Evolutionary conservation across 1,140 invertebrate genomes (phyloP).

Genomic region (Ceratina japonica): DNA sequence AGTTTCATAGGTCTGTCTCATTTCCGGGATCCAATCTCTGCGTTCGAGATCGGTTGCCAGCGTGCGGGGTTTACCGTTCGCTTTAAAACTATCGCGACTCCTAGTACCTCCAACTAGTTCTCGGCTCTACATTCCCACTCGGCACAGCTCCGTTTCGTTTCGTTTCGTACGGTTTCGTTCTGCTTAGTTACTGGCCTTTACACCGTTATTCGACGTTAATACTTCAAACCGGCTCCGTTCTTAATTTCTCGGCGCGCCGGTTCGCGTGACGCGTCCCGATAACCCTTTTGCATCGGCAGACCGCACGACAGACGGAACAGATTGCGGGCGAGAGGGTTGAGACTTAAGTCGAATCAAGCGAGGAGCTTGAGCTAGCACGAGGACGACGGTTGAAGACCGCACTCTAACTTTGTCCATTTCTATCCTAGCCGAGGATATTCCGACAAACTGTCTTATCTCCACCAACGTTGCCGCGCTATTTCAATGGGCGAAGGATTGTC

Average conservation of each 20-base stretch:
- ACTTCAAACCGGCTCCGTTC: background rate
- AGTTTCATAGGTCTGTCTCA: conserved; percentile 76
- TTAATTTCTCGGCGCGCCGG: background rate
- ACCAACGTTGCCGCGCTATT: conserved; percentile 30
- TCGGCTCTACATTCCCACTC: background rate
- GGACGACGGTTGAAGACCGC: conserved; percentile 22
- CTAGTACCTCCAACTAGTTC: background rate
- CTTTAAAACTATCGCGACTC: conserved; percentile 21
- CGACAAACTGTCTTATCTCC: conserved; percentile 54
- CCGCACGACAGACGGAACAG: background rate
- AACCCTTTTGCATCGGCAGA: background rate
- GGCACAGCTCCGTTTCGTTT: background rate
- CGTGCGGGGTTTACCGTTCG: conserved; percentile 54
- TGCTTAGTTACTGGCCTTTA: background rate
- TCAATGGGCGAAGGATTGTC: background rate
- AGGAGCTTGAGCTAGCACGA: conserved; percentile 13
- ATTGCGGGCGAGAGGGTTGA: conserved; percentile 1
- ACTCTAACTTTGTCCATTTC: conserved; percentile 76
- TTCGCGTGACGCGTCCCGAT: background rate
- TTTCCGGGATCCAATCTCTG: conserved; percentile 78
- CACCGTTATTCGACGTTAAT: background rate
- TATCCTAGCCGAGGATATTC: conserved; percentile 66
- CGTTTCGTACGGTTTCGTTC: no score
- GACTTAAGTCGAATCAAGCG: conserved; percentile 38
- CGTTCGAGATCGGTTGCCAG: conserved; percentile 65